Evolutionary conservation across 2,113 vertebrate genomes (phyloP), one percentile per base, ranked within the genome.

Genomic region (Micromys minutus): DNA sequence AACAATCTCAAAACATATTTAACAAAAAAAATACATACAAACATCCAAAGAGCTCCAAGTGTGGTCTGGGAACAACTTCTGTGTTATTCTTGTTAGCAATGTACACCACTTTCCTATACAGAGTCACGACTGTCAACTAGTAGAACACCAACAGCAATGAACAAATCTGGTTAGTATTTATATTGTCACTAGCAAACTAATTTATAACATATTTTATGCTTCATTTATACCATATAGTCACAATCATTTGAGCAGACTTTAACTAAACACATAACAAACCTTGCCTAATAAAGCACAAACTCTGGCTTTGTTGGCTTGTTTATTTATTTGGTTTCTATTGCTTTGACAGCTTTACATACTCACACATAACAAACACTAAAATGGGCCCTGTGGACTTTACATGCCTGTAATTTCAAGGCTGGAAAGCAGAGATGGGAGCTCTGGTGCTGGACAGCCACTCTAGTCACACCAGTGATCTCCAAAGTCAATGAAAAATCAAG

Each of bases 151-250:
- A 17, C 11, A 75, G 36, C 79, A 50, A 42, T 96, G 17, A 94
- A 39, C 59, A 31, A 61, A 61, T 80, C 9, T 91, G 59, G 22
- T 9, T 47, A 69, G 29, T 12, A 45, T 13, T 67, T 42, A 65
- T 3, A 88, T 2, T 26, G 34, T 89, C 36, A 92, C 42, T 55
- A 92, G 26, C 36, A 76, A 93, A 50, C 0, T 9, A 81, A 85
- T 86, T 92, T 91, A 24, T 76, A 90, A 96, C 87, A 72, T 76
- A 95, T 83, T 88, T 97, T 89, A 36, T 75, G 55, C 71, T 1
- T 97, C 52, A 71, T 26, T 52, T 88, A 29, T 26, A 92, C 21
- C 9, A 89, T 3, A 71, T 12, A 92, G 50, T 26, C 61, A 79
- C 21, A 76, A n/a, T 90, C 31, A 69, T 77, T 88, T 57, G 47